A percentile compares a stretch with the other conserved stretches of the same genome.
phyloP scores from a whole-genome alignment of 2,113 vertebrate genomes.

The Oplegnathus fasciatus region DNA sequence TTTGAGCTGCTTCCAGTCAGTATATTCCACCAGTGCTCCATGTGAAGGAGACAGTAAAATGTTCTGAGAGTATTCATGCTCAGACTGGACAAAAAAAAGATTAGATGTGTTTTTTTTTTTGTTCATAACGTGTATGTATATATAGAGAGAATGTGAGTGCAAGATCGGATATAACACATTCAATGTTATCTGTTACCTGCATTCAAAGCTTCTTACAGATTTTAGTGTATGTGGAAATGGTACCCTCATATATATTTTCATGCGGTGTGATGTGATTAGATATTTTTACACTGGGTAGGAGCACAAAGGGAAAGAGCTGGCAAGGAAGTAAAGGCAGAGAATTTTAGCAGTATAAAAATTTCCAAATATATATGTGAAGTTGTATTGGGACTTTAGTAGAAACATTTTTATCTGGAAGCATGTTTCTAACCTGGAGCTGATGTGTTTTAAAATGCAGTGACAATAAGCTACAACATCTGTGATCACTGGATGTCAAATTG shows the following conservation, averaged over 20 bases:
- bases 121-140: not conserved
- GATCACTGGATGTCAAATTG: not conserved
- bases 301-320: not conserved
- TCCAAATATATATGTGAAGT: not conserved
- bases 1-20: conserved; percentile 16
- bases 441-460: not conserved
- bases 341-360: not conserved
- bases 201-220: not conserved
- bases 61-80: not conserved
- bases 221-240: not conserved
- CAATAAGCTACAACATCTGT: not conserved
- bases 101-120: not conserved
- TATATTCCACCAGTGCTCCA: not conserved
- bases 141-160: not conserved
- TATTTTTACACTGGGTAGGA: no score
- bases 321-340: not conserved
- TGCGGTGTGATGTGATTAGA: not conserved
- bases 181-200: not conserved
- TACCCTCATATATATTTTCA: not conserved
- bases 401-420: not conserved
- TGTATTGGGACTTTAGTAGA: not conserved
- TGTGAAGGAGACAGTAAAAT: not conserved
- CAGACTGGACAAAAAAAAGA: not conserved
- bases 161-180: not conserved
- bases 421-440: not conserved